These are phyloP conservation scores for Casuarius casuarius DNA, from an alignment of 2,113 vertebrate genomes.

Conservation along the genomic window DNA sequence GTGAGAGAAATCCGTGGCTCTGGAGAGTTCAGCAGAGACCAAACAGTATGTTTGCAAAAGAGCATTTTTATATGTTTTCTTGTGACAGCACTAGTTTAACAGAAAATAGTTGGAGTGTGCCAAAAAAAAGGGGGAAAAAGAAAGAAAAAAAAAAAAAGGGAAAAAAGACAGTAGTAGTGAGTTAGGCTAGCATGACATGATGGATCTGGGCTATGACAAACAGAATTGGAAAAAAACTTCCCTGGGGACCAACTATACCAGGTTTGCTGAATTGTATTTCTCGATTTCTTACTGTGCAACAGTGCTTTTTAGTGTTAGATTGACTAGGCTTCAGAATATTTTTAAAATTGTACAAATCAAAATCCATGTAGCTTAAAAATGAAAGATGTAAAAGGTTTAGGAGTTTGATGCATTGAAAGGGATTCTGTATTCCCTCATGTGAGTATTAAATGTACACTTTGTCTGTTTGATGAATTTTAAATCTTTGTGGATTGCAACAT, in stretches of 20 bases:
- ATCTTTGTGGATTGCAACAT: conserved; percentile 73
- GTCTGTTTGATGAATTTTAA: conserved; percentile 84
- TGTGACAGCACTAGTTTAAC: conserved; percentile 90
- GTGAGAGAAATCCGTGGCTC: conserved; percentile 85
- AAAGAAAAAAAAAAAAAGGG: conserved; percentile 51
- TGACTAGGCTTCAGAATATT: conserved; percentile 87
- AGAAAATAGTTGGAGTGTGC: conserved; percentile 91
- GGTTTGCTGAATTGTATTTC: conserved; percentile 88
- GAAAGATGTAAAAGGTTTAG: conserved; percentile 87
- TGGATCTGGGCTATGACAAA: conserved; percentile 94
- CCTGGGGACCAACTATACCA: conserved; percentile 84
- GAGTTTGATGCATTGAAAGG: conserved; percentile 85
- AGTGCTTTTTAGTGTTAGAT: conserved; percentile 87
- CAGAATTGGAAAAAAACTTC: conserved; percentile 88
- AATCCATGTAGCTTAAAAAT: conserved; percentile 87
- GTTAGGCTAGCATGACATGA: conserved; percentile 89
- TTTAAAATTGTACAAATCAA: conserved; percentile 89
- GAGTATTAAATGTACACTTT: conserved; percentile 86
- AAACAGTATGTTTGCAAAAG: conserved; percentile 86
- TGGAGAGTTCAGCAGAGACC: conserved; percentile 84
- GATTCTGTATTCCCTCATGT: conserved; percentile 83
- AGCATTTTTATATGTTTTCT: conserved; percentile 91
- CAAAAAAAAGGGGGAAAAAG: conserved; percentile 63
- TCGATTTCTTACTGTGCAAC: conserved; percentile 87
- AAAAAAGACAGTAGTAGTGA: conserved; percentile 80